Evolutionary conservation across 2,113 vertebrate species (phyloP).

Genomic region (Candoia aspera): DNA sequence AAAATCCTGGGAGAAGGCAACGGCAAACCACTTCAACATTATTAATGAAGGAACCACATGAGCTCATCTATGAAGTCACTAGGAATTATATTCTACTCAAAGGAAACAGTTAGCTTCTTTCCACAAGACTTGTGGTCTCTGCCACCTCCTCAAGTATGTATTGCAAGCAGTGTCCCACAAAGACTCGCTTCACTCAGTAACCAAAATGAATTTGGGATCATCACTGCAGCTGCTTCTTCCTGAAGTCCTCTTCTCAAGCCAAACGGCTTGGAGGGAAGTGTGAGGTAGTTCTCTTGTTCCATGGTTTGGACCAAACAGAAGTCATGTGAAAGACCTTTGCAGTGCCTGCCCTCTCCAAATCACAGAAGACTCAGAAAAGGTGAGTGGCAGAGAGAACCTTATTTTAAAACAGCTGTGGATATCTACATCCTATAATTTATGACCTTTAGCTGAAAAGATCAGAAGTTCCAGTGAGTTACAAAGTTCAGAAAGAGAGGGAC

Average conservation of each 20-base stretch:
- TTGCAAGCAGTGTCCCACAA: neutral
- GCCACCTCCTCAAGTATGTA: neutral
- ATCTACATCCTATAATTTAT: neutral
- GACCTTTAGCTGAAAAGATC: neutral
- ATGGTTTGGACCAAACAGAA: neutral
- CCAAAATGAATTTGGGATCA: neutral
- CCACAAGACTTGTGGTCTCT: neutral
- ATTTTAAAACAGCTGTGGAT: neutral
- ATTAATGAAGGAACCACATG: neutral
- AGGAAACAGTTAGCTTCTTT: neutral
- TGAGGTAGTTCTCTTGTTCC: neutral
- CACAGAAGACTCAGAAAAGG: neutral
- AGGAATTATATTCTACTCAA: neutral
- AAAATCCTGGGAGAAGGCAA: neutral
- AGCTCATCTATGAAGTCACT: neutral
- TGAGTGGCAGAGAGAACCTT: too few relatives aligned
- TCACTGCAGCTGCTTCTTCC: neutral
- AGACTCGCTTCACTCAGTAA: neutral
- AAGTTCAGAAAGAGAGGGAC: neutral
- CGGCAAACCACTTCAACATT: neutral
- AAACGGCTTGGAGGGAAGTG: neutral
- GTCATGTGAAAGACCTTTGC: neutral
- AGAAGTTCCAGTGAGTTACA: neutral
- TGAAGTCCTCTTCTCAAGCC: neutral
- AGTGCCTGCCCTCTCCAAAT: neutral